Evolutionary conservation across 1,140 invertebrate species (phyloP), one percentile per base, ranked within the genome.

Genomic region (Pomacea maculata): DNA sequence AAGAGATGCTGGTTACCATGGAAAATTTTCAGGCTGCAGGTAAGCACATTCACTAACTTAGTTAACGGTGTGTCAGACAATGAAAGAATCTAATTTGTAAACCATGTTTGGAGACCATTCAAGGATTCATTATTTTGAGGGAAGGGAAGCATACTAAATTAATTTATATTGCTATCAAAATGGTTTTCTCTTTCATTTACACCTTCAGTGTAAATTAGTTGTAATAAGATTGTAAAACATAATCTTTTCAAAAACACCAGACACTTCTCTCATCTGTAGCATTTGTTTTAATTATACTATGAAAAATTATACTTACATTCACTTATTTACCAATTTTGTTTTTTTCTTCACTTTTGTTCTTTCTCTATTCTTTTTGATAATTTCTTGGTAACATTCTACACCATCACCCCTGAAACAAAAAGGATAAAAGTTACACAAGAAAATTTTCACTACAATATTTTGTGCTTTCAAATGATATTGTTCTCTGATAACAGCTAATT

Each of bases 1-100:
- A 79, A 34, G 84, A 87, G 52, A 78, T 78, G 15, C n/a, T 79
- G 17, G 86, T 85, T 65, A 85, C 86, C 0, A 45, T 84, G 4
- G 76, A 82, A 15, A 88, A 88, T 74, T 83, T 86, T 63, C 83
- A 83, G 72, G 80, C 84, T 7, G 83, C 86, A 81, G 87, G 87
- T 88, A 82, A 78, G 34, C 0, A 15, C 54, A 75, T 72, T n/a
- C 29, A 73, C 3, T 61, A n/a, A n/a, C 21, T 75, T 45, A 45
- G 3, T 45, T 75, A 52, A 45, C 21, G 45, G 11, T 75, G 25
- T n/a, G 21, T 15, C 14, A 29, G 45, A 25, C 68, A 71, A 45
- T n/a, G 34, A 45, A 45, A 29, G 14, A 45, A 71, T 34, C 17
- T 29, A 25, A 54, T 21, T 45, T 52, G 72, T 64, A 52, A 34